Conservation (phyloP, 2,888 invertebrate genomes). For the Folsomia candida region DNA sequence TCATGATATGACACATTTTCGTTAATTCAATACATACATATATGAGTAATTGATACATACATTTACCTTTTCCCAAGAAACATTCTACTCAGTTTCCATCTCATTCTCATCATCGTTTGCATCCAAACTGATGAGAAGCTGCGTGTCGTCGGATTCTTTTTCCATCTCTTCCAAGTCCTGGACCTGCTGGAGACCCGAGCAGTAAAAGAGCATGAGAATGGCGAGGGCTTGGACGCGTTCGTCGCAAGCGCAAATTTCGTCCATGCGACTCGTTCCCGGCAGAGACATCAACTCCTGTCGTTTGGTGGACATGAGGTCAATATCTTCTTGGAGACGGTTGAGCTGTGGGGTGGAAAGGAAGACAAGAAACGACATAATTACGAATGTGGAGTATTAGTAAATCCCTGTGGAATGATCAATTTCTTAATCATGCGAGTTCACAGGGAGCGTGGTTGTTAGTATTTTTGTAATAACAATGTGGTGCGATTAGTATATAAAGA, state of each 20-base stretch:
- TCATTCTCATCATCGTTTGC: too few species aligned
- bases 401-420: too few species aligned
- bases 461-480: too few species aligned
- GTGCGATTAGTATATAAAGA: neutral
- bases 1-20: too few species aligned
- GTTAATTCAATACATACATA: too few species aligned
- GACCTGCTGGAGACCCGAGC: constrained; percentile 85
- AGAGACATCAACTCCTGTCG: constrained; percentile 58
- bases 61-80: too few species aligned
- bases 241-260: constrained; percentile 61
- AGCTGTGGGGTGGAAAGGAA: constrained; percentile 59
- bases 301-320: constrained; percentile 68
- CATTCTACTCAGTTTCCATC: too few species aligned
- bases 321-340: constrained; percentile 61
- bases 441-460: neutral
- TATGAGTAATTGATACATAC: too few species aligned
- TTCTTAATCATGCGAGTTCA: too few species aligned
- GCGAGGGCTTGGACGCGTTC: constrained; percentile 86
- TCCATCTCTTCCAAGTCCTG: constrained; percentile 58
- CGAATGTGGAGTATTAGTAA: too few species aligned
- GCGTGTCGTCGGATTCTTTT: constrained; percentile 11
- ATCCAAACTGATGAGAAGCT: too few species aligned
- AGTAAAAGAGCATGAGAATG: constrained; percentile 89
- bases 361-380: too few species aligned
- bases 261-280: constrained; percentile 55